Percentiles rank a stretch among this genome's conserved stretches.
phyloP scores from a whole-genome alignment of 2,113 vertebrate genomes.

The Strix uralensis region DNA sequence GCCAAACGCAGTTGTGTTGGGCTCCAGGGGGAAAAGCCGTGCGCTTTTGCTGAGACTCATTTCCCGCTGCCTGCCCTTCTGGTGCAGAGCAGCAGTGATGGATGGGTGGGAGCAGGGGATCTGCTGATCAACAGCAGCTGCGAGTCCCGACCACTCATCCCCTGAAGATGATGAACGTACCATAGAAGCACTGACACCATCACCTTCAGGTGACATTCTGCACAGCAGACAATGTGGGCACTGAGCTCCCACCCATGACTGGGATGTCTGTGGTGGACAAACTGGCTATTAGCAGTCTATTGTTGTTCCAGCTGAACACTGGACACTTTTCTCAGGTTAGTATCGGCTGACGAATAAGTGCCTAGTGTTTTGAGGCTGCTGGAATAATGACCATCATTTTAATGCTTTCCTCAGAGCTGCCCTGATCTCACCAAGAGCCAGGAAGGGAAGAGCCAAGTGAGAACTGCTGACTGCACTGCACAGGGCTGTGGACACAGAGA shows the following conservation, averaged over 20 bases:
- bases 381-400: not conserved
- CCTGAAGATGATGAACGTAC: not conserved
- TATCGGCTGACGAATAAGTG: not conserved
- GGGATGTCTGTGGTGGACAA: not conserved
- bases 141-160: not conserved
- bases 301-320: not conserved
- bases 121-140: not conserved
- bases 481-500: not conserved
- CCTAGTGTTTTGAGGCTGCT: not conserved
- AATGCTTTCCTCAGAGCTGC: not conserved
- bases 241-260: not conserved
- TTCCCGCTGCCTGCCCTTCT: not conserved
- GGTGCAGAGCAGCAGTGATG: not conserved
- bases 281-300: not conserved
- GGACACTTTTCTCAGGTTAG: slow-evolving; percentile 9
- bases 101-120: not conserved
- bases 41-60: accelerated
- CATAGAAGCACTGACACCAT: not conserved
- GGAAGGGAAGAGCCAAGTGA: not conserved
- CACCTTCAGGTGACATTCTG: not conserved
- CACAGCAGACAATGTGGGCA: not conserved
- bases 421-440: not conserved
- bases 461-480: not conserved
- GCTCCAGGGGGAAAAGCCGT: not conserved
- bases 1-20: not conserved